A percentile compares a stretch with the other conserved stretches of the same genome.
phyloP scores from a whole-genome alignment of 2,888 invertebrate species.

The Lasiommata megera region DNA sequence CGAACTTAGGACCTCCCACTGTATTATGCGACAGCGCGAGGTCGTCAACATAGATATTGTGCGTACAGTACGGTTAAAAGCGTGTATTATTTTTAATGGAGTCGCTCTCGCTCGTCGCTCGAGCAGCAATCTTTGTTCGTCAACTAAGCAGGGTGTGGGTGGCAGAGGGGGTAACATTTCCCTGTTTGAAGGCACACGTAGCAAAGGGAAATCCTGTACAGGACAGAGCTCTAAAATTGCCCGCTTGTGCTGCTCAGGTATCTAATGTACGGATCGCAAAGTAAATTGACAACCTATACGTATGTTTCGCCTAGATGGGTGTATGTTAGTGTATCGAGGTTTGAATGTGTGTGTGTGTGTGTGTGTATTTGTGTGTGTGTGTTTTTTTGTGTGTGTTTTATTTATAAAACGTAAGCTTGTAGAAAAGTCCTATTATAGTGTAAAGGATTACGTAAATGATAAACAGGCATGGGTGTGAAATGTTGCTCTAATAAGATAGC shows the following conservation, averaged over 20 bases:
- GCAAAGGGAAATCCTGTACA: slow-evolving; percentile 78
- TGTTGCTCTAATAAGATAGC: no score
- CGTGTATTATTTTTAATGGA: neutral
- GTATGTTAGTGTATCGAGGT: neutral
- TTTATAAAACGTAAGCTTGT: no score
- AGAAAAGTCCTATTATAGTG: no score
- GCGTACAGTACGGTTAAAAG: no score
- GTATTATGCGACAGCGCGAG: no score
- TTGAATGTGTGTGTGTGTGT: neutral
- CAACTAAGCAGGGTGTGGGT: slow-evolving; percentile 67
- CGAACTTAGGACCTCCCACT: no score
- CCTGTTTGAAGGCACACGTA: slow-evolving; percentile 80
- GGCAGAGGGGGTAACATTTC: slow-evolving; percentile 63
- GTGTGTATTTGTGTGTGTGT: no score
- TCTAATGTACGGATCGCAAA: slow-evolving; percentile 42
- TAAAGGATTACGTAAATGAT: no score
- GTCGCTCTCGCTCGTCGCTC: slow-evolving; percentile 35
- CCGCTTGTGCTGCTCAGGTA: slow-evolving; percentile 61
- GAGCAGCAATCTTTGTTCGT: slow-evolving; percentile 50
- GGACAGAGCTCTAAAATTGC: slow-evolving; percentile 79
- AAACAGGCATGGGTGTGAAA: no score
- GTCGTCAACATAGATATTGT: no score
- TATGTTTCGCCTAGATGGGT: neutral
- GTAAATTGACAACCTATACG: slow-evolving; percentile 20
- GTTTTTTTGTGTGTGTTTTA: no score